Conservation (phyloP, 2,797 vertebrate species). For the Capromys pilorides region DNA sequence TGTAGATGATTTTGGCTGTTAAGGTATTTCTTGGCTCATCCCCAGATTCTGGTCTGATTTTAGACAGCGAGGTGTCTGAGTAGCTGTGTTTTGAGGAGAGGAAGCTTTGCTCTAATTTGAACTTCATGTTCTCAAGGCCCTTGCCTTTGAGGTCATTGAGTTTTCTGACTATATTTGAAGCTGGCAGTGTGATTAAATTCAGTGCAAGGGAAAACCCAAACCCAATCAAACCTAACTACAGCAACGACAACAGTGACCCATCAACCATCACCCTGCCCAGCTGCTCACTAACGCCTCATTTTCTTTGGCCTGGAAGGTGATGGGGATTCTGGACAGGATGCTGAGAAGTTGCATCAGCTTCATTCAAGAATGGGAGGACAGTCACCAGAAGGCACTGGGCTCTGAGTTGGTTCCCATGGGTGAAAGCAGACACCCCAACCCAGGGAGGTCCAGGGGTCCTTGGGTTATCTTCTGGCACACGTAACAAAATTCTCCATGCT, state of each 20-base stretch:
- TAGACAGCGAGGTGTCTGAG: constrained; percentile 52
- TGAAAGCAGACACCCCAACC: neutral
- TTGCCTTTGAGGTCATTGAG: constrained; percentile 32
- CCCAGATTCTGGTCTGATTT: constrained; percentile 64
- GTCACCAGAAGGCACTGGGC: neutral
- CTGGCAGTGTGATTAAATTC: constrained; percentile 40
- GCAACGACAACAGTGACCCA: neutral
- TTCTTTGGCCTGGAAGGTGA: constrained; percentile 12
- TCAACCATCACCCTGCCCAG: neutral
- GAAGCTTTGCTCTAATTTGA: constrained; percentile 42
- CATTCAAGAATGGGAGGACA: neutral
- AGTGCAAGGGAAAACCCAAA: neutral
- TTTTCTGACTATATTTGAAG: neutral
- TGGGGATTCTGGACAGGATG: neutral
- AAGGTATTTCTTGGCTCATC: constrained; percentile 3
- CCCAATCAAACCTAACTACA: neutral
- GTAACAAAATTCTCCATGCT: neutral
- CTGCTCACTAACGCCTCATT: neutral
- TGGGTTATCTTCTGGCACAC: neutral
- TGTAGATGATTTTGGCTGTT: constrained; percentile 54
- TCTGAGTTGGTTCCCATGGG: neutral
- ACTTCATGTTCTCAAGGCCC: constrained; percentile 30
- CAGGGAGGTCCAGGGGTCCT: neutral
- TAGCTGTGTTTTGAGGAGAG: constrained; percentile 42
- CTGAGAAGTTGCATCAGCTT: neutral